These are phyloP conservation scores for Oreortyx pictus DNA, from an alignment of 2,797 vertebrate genomes.

Conservation along the genomic window DNA sequence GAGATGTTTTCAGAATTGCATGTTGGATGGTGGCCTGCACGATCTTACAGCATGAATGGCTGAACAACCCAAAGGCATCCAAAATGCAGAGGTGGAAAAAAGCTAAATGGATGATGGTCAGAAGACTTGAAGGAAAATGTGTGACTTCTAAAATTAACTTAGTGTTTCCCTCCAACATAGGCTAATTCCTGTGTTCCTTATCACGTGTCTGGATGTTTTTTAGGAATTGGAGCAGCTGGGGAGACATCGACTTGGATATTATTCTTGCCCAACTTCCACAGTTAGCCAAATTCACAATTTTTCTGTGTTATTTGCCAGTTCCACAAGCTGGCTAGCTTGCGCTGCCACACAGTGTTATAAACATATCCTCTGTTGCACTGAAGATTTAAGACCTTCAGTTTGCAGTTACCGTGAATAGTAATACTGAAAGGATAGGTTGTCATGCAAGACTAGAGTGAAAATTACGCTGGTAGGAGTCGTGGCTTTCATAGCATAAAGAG, in stretches of 20 bases:
- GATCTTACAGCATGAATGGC: background rate
- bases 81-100: background rate
- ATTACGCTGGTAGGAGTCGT: background rate
- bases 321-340: background rate
- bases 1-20: conserved; percentile 15
- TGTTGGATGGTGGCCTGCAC: background rate
- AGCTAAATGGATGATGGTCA: background rate
- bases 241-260: background rate
- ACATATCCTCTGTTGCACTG: background rate
- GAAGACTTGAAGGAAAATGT: background rate
- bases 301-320: background rate
- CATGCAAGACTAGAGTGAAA: background rate
- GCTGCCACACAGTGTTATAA: background rate
- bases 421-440: background rate
- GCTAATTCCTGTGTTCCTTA: background rate
- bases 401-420: background rate
- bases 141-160: background rate
- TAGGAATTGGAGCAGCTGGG: background rate
- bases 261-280: background rate
- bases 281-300: background rate
- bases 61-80: conserved; percentile 18
- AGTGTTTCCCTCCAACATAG: background rate
- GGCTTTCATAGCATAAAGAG: background rate
- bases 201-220: background rate
- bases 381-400: background rate